Percentiles rank a stretch among this genome's conserved stretches.
These are phyloP conservation scores for Puffinus mauretanicus DNA, from an alignment of 2,113 vertebrate genomes.

Conservation along the genomic window DNA sequence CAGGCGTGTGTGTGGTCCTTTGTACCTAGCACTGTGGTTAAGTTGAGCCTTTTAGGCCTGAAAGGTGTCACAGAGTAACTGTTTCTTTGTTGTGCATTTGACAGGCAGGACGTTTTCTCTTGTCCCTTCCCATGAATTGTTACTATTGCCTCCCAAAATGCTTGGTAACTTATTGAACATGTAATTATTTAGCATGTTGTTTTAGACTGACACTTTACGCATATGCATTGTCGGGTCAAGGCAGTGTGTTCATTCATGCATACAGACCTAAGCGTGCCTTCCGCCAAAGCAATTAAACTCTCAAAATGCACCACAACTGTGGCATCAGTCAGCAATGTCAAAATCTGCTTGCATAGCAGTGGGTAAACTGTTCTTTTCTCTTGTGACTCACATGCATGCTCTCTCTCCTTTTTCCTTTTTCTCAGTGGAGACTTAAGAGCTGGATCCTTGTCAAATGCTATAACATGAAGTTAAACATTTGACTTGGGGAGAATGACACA, in stretches of 20 bases:
- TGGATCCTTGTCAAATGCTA: slow-evolving; percentile 24
- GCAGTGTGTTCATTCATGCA: neutral
- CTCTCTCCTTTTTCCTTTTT: neutral
- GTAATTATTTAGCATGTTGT: neutral
- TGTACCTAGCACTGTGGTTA: neutral
- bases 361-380: neutral
- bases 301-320: neutral
- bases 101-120: neutral
- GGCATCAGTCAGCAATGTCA: neutral
- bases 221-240: neutral
- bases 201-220: neutral
- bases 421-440: neutral
- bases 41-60: neutral
- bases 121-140: neutral
- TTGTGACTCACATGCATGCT: neutral
- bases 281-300: neutral
- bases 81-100: neutral
- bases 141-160: neutral
- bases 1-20: neutral
- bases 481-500: slow-evolving; percentile 24
- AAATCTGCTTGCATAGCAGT: neutral
- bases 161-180: neutral
- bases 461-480: slow-evolving; percentile 15
- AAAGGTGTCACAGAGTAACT: neutral
- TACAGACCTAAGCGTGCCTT: neutral